Conservation (phyloP, 2,888 invertebrate species). For the Rhamnusium bicolor region DNA sequence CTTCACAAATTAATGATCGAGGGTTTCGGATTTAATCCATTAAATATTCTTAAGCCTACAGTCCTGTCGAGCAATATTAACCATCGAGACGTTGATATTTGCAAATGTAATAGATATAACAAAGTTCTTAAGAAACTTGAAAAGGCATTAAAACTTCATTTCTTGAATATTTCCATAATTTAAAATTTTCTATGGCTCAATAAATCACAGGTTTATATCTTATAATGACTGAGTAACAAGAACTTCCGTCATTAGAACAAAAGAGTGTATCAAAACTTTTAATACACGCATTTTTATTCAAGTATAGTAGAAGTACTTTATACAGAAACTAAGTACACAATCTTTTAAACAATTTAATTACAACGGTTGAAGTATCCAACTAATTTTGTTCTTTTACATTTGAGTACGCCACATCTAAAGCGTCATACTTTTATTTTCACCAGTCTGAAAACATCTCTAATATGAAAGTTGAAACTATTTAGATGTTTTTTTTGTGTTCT, state of each 20-base stretch:
- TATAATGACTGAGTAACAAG: conserved; percentile 18
- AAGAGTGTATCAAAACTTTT: conserved; percentile 5
- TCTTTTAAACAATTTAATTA: not conserved
- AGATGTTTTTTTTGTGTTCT: no score
- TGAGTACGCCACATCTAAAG: no score
- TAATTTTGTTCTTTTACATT: no score
- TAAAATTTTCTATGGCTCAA: conserved; percentile 15
- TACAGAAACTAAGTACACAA: not conserved
- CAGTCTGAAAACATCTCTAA: no score
- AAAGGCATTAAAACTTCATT: not conserved
- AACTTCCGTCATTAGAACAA: conserved; percentile 16
- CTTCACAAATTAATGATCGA: not conserved
- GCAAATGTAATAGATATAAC: not conserved
- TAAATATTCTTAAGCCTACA: not conserved
- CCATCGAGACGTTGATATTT: not conserved
- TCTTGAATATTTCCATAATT: conserved; percentile 15
- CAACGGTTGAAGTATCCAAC: no score
- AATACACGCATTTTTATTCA: conserved; percentile 8
- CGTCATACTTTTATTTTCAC: no score
- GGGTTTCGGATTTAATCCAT: not conserved
- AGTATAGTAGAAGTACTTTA: not conserved
- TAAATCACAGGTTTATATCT: conserved; percentile 23
- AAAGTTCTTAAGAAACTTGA: conserved; percentile 10
- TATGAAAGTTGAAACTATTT: no score
- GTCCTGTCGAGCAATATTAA: not conserved